phyloP scores from a whole-genome alignment of 2,888 invertebrate species.

The Acanthosepion pharaonis region DNA sequence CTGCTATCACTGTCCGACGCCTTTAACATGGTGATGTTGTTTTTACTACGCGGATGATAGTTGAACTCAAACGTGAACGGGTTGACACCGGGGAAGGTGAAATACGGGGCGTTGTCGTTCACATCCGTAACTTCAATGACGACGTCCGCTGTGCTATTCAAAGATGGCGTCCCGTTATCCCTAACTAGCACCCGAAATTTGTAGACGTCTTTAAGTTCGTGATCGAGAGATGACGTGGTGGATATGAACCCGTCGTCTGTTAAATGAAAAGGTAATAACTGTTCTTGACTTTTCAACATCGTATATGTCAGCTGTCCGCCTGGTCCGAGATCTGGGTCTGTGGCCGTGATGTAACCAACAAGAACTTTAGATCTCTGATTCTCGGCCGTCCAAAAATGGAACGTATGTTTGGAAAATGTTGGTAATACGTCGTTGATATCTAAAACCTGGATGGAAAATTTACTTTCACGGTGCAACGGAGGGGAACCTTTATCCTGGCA shows the following conservation, averaged over 20 bases:
- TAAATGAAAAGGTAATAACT: background rate
- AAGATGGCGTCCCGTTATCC: background rate
- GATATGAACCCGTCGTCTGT: background rate
- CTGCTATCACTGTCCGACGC: background rate
- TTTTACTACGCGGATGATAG: background rate
- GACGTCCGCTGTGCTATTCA: background rate
- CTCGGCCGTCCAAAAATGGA: background rate
- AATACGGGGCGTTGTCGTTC: background rate
- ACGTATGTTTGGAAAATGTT: background rate
- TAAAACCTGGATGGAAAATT: background rate
- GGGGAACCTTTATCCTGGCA: background rate
- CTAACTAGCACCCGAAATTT: background rate
- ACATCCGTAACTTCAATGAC: background rate
- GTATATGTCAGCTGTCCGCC: constrained; percentile 60
- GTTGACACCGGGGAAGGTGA: background rate
- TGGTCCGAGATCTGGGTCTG: constrained; percentile 63
- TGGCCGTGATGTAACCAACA: constrained; percentile 51
- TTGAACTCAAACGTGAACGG: background rate
- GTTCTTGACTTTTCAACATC: constrained; percentile 51
- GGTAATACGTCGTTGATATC: background rate
- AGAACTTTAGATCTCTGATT: background rate
- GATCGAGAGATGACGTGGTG: background rate
- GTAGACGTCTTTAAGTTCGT: background rate
- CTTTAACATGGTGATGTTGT: background rate
- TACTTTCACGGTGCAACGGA: background rate